phyloP scores from a whole-genome alignment of 1,140 invertebrate species.

The Camponotus vicinus region DNA sequence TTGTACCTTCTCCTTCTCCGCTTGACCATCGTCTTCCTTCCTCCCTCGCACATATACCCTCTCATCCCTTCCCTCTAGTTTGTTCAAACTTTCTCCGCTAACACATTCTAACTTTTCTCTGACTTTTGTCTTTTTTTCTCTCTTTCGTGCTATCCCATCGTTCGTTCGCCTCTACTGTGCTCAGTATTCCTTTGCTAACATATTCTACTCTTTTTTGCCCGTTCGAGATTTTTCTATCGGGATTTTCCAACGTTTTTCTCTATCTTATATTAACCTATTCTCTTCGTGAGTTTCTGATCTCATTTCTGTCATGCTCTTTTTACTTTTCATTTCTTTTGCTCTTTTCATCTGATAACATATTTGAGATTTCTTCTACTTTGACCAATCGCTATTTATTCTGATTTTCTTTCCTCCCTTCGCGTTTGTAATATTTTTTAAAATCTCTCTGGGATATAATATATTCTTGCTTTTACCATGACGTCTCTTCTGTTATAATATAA shows the following conservation, averaged over 20 bases:
- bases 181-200: slow-evolving; percentile 37
- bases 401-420: background rate
- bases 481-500: background rate
- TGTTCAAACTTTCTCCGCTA: slow-evolving; percentile 41
- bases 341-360: slow-evolving; percentile 27
- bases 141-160: background rate
- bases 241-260: slow-evolving; percentile 6
- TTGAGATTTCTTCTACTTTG: background rate
- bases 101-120: slow-evolving; percentile 25
- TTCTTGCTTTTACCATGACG: background rate
- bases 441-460: background rate
- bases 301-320: background rate
- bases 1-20: background rate
- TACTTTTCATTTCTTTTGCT: background rate
- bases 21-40: background rate
- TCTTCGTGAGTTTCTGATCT: slow-evolving; percentile 16
- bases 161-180: background rate
- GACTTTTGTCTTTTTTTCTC: slow-evolving; percentile 21
- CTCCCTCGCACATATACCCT: background rate
- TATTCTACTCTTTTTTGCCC: slow-evolving; percentile 17
- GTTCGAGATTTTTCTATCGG: slow-evolving; percentile 34
- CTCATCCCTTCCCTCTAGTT: background rate
- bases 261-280: slow-evolving; percentile 53
- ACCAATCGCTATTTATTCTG: background rate
- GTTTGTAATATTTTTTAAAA: background rate